These are phyloP conservation scores for Trematomus bernacchii DNA, from an alignment of 2,797 vertebrate genomes.

Conservation along the genomic window DNA sequence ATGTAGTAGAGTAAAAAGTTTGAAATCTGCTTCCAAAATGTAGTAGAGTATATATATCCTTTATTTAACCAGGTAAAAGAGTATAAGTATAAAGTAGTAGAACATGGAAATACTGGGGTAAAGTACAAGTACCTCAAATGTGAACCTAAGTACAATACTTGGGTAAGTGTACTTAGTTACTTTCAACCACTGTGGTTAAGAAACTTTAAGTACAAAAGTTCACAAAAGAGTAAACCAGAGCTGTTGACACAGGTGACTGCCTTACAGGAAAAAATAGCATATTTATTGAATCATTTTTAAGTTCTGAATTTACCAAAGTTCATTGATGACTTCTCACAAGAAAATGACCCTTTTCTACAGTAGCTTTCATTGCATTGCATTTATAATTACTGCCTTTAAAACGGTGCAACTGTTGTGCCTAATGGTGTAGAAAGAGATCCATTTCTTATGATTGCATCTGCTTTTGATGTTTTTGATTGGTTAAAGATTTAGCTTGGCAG, in stretches of 20 bases:
- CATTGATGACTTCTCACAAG: background rate
- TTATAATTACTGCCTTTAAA: background rate
- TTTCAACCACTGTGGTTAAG: too few relatives aligned
- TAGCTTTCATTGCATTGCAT: background rate
- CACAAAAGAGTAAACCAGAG: background rate
- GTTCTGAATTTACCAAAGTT: background rate
- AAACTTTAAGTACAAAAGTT: too few relatives aligned
- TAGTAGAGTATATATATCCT: too few relatives aligned
- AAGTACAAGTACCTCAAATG: too few relatives aligned
- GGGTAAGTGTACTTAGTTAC: too few relatives aligned
- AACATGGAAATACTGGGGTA: too few relatives aligned
- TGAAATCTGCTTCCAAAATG: too few relatives aligned
- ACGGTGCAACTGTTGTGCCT: background rate
- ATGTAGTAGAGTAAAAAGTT: too few relatives aligned
- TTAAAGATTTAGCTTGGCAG: conserved; percentile 9
- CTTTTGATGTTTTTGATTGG: conserved; percentile 18
- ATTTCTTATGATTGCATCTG: background rate
- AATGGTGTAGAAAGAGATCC: background rate
- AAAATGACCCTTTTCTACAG: background rate
- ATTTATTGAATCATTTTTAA: background rate
- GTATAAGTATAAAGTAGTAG: too few relatives aligned
- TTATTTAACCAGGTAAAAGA: too few relatives aligned
- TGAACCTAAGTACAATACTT: too few relatives aligned
- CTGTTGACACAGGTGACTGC: background rate
- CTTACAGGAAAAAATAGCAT: background rate